phyloP scores from a whole-genome alignment of 1,140 invertebrate genomes.

The Drosophila orosa region DNA sequence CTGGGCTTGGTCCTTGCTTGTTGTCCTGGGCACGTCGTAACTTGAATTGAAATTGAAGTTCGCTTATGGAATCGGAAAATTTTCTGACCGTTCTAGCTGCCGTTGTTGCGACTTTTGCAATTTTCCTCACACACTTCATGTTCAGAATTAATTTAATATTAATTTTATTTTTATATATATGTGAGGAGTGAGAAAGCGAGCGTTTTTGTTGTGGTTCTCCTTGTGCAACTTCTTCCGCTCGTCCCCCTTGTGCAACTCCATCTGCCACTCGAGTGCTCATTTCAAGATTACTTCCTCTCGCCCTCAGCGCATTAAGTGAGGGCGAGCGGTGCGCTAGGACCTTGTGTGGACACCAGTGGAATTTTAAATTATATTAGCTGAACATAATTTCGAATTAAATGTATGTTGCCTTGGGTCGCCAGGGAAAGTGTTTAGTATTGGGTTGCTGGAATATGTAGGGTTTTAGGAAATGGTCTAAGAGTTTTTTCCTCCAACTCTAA shows the following conservation, averaged over 20 bases:
- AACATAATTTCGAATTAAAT: constrained; percentile 77
- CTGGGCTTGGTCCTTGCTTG: constrained; percentile 12
- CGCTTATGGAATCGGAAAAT: constrained; percentile 77
- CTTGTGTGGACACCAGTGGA: constrained; percentile 65
- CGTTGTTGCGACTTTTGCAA: constrained; percentile 69
- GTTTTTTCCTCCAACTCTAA: not conserved
- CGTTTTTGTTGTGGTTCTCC: constrained; percentile 31
- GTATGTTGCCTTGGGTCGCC: constrained; percentile 30
- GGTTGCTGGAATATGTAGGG: not conserved
- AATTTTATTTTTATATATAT: constrained; percentile 78
- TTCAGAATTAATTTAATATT: constrained; percentile 83
- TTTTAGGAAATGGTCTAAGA: not conserved
- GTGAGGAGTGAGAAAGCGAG: constrained; percentile 25
- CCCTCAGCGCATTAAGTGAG: constrained; percentile 38
- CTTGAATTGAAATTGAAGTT: constrained; percentile 82
- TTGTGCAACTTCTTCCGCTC: constrained; percentile 47
- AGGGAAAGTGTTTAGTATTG: constrained; percentile 21
- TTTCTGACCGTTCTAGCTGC: constrained; percentile 16
- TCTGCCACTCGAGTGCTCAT: constrained; percentile 78
- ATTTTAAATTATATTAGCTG: constrained; percentile 76
- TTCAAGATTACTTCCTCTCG: constrained; percentile 63
- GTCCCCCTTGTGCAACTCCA: constrained; percentile 17
- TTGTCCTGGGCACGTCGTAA: constrained; percentile 67
- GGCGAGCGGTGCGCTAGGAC: constrained; percentile 24
- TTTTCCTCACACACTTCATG: constrained; percentile 81